phyloP scores from a whole-genome alignment of 2,113 vertebrate genomes.

The Australoheros scitulus region DNA sequence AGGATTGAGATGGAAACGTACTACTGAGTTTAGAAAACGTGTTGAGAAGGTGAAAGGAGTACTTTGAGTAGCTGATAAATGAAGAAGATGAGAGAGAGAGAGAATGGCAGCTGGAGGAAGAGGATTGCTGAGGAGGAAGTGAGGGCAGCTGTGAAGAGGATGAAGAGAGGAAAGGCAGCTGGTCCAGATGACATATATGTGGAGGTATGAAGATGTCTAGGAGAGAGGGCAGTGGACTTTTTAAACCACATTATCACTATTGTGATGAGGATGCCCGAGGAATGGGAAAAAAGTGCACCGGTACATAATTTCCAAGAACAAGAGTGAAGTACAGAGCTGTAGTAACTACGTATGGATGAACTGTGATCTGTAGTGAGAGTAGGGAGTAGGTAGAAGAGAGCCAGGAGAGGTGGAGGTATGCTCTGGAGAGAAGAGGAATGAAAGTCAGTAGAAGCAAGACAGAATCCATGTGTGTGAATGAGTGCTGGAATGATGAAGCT shows the following conservation, averaged over 20 bases:
- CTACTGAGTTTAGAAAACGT: not conserved
- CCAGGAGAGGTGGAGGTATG: not conserved
- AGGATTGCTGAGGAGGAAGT: not conserved
- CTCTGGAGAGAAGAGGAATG: not conserved
- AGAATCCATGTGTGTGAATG: not conserved
- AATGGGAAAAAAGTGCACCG: too few species aligned
- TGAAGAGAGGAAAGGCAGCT: not conserved
- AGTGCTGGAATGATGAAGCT: not conserved
- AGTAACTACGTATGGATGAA: not conserved
- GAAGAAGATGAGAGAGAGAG: not conserved
- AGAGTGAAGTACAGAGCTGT: too few species aligned
- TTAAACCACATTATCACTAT: too few species aligned
- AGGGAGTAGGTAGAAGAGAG: not conserved
- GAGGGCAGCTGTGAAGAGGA: not conserved
- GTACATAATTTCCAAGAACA: too few species aligned
- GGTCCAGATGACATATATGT: not conserved
- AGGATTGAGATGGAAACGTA: not conserved
- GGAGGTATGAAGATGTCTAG: too few species aligned
- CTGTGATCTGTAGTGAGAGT: not conserved
- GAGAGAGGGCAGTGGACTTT: too few species aligned
- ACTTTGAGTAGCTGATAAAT: not conserved
- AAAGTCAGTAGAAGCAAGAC: not conserved
- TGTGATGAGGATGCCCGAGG: too few species aligned
- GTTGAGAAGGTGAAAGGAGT: too few species aligned
- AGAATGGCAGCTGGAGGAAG: not conserved